A percentile compares a stretch with the other conserved stretches of the same genome.
phyloP scores from a whole-genome alignment of 2,797 vertebrate species.

The Vespertilio murinus region DNA sequence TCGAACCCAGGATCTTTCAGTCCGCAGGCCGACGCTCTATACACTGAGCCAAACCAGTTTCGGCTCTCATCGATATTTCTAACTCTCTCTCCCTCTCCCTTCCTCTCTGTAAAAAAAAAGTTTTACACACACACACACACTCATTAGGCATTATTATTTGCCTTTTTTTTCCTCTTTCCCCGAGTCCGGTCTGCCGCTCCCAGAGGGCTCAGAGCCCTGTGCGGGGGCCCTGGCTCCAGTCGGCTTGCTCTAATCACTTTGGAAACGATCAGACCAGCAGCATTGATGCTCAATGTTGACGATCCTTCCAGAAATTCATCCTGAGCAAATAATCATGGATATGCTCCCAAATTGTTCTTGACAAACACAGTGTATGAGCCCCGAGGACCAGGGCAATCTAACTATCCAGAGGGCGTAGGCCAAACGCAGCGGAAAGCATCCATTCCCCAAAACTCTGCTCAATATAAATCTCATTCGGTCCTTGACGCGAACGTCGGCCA shows the following conservation, averaged over 20 bases:
- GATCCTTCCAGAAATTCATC: background rate
- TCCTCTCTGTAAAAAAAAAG: no score
- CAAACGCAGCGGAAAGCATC: background rate
- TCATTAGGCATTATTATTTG: no score
- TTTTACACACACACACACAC: no score
- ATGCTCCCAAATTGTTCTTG: conserved; percentile 6
- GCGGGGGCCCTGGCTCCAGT: rapidly evolving
- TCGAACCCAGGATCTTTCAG: no score
- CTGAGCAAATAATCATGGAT: conserved; percentile 22
- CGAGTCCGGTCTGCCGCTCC: background rate
- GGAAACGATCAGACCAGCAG: background rate
- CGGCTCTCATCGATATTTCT: no score
- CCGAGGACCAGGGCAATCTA: background rate
- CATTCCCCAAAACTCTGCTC: background rate
- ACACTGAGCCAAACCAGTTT: no score
- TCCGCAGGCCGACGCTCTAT: no score
- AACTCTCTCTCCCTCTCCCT: no score
- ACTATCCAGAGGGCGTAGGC: background rate
- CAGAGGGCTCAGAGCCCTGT: background rate
- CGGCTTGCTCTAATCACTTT: background rate
- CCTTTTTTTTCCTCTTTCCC: background rate
- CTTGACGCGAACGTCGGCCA: background rate
- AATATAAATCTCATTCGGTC: background rate
- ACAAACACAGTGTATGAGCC: background rate
- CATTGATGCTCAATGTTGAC: background rate